These are phyloP conservation scores for Parauchenoglanis punctatus DNA, from an alignment of 2,797 vertebrate species.

Conservation along the genomic window DNA sequence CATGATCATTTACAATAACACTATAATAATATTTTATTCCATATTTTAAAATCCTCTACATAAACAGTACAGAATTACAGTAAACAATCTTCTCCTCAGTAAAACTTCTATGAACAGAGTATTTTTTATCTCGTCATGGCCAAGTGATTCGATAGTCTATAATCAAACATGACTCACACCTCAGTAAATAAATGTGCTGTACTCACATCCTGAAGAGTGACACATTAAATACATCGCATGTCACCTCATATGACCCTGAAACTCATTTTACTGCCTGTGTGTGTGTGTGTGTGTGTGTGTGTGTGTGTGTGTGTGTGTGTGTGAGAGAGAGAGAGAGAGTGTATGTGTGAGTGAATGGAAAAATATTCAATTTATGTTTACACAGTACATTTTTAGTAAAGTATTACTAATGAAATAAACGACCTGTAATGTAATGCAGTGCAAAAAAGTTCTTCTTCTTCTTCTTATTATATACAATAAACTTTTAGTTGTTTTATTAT, in stretches of 20 bases:
- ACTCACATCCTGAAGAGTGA: neutral
- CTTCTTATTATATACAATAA: neutral
- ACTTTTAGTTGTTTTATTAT: neutral
- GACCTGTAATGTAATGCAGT: neutral
- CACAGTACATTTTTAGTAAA: neutral
- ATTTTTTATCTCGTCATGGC: neutral
- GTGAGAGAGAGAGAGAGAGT: no score
- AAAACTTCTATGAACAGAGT: neutral
- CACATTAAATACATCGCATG: neutral
- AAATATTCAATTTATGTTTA: no score
- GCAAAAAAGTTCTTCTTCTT: no score
- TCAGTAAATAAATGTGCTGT: neutral
- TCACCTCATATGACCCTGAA: neutral
- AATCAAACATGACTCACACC: constrained; percentile 1
- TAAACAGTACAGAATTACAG: neutral
- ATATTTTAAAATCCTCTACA: neutral
- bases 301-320: no score
- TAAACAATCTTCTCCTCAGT: neutral
- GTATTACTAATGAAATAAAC: neutral
- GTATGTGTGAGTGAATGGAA: no score
- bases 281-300: neutral
- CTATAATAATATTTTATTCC: neutral
- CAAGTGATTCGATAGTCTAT: neutral
- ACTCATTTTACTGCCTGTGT: neutral
- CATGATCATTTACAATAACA: no score